Evolutionary conservation across 2,113 vertebrate species (phyloP), one percentile per base, ranked within the genome.

Genomic region (Motacilla tschutschensis): DNA sequence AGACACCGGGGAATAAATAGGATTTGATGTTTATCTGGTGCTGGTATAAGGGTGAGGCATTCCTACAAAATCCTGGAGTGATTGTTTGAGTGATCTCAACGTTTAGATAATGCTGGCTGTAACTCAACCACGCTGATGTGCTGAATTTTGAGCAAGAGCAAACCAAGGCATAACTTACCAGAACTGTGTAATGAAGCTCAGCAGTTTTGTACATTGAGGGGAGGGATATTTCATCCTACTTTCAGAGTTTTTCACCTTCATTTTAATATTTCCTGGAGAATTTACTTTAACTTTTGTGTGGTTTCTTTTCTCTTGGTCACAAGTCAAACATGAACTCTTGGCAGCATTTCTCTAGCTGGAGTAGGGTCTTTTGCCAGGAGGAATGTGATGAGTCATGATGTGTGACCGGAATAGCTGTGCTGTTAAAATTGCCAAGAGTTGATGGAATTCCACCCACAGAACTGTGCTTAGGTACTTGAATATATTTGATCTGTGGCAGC

Each of bases 381-480:
- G 75, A 86, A 81, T 29, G 55, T 70, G 80, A 38, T 77, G 85
- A 93, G 46, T 83, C 75, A 59, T 48, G 40, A 70, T 38, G 64
- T 76, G 74, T 92, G 78, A 84, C 67, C 4, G 0, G 86, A 84
- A 86, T 73, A 82, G 55, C 60, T 35, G 9, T 20, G 44, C 59
- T 93, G 25, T 54, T 79, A 47, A 83, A 77, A 62, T 54, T 74
- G 62, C 62, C 3, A 6, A 24, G 55, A 54, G 59, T 75, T 59
- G 40, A 72, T 63, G 54, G 50, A 60, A 43, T 89, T 78, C 58
- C 43, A 81, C 38, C 41, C 54, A 31, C 76, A 63, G 80, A 87
- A 92, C 50, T 65, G 8, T 38, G 36, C 55, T 79, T 84, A 83
- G 43, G 21, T 79, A 8, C 50, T 83, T 22, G 51, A 43, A 16